A percentile compares a stretch with the other conserved stretches of the same genome.
These are phyloP conservation scores for Spizaetus ornatus DNA, from an alignment of 2,113 vertebrate species.

Conservation along the genomic window DNA sequence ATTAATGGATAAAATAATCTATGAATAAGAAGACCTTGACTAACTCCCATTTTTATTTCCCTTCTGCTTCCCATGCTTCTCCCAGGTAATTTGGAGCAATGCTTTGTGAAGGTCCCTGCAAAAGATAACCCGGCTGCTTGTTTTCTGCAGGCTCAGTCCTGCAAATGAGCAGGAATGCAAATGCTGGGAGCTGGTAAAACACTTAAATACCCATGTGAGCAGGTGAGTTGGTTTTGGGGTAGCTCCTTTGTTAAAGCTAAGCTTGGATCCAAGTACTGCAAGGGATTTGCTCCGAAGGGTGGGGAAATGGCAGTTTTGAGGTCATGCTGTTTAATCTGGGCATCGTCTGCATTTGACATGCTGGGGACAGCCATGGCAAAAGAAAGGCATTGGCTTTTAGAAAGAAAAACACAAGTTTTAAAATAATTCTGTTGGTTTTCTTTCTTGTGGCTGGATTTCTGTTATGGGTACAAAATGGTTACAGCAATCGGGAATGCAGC, in stretches of 20 bases:
- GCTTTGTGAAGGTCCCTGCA: fast-evolving
- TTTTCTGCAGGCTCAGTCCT: not conserved
- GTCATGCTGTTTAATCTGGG: not conserved
- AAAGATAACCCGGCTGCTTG: not conserved
- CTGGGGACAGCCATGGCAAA: not conserved
- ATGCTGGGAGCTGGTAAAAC: not conserved
- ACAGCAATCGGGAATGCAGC: not conserved
- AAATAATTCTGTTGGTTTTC: not conserved
- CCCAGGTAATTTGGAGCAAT: not conserved
- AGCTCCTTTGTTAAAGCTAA: not conserved
- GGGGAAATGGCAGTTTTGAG: not conserved
- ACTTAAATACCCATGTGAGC: not conserved
- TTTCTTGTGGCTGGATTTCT: not conserved
- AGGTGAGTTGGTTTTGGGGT: not conserved
- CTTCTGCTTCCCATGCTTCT: not conserved
- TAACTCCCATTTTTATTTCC: not conserved
- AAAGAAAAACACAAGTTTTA: not conserved
- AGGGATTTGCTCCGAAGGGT: not conserved
- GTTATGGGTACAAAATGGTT: not conserved
- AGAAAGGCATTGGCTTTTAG: not conserved
- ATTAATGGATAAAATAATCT: not conserved
- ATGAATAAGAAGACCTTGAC: not conserved
- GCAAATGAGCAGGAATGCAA: not conserved
- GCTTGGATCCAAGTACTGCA: not conserved
- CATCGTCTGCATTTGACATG: fast-evolving